Percentiles rank a stretch among this genome's conserved stretches.
Conservation (phyloP, 2,888 invertebrate genomes). For the Pristionchus maxplancki region DNA sequence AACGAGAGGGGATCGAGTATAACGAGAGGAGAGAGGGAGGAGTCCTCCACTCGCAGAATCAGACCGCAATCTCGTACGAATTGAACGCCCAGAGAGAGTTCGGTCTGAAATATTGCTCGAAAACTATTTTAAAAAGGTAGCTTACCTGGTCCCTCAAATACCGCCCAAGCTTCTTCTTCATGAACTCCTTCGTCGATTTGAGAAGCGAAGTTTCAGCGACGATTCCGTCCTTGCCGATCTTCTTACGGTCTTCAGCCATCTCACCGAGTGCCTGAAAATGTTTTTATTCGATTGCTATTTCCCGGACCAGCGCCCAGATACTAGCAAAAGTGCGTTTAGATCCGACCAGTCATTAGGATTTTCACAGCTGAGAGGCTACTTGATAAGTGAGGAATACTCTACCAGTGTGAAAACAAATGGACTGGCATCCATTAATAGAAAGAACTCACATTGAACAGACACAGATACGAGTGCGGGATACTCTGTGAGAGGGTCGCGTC, state of each 20-base stretch:
- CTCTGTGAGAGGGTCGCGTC: background rate
- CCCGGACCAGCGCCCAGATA: too few relatives aligned
- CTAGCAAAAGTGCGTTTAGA: too few relatives aligned
- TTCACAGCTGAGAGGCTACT: too few relatives aligned
- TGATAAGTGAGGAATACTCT: too few relatives aligned
- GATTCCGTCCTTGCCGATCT: slow-evolving; percentile 86
- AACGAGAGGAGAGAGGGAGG: slow-evolving; percentile 92
- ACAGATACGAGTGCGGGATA: slow-evolving; percentile 7
- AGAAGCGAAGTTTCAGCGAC: slow-evolving; percentile 87
- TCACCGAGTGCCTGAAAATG: slow-evolving; percentile 24
- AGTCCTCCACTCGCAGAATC: slow-evolving; percentile 82
- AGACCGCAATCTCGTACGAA: slow-evolving; percentile 89
- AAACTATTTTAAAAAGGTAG: background rate
- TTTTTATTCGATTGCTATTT: background rate
- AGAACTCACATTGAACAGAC: slow-evolving; percentile 2
- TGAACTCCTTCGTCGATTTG: slow-evolving; percentile 64
- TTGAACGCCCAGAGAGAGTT: slow-evolving; percentile 94
- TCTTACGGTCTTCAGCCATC: slow-evolving; percentile 84
- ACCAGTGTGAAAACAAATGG: too few relatives aligned
- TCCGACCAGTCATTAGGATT: too few relatives aligned
- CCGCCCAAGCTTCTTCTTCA: slow-evolving; percentile 41
- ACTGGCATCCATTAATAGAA: too few relatives aligned
- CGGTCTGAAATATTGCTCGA: slow-evolving; percentile 81
- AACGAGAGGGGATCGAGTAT: slow-evolving; percentile 99
- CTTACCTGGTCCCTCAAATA: slow-evolving; percentile 46